A percentile compares a stretch with the other conserved stretches of the same genome.
Evolutionary conservation across 2,888 invertebrate species (phyloP).

Genomic region (Pedicia rivosa): DNA sequence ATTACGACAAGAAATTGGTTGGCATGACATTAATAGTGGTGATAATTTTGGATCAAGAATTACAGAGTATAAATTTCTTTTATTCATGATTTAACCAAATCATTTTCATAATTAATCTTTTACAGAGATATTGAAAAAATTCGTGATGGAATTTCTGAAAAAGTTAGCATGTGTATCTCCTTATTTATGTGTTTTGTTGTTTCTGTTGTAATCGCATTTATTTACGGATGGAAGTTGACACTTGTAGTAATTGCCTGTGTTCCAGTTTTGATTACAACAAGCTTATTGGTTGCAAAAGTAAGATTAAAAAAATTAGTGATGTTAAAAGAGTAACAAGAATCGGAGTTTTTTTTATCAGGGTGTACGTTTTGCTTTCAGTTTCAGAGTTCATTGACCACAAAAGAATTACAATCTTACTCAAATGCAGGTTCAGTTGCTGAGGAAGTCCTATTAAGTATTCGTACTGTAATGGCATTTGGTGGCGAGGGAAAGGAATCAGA

Average conservation of each 20-base stretch:
- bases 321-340: not conserved
- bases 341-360: not conserved
- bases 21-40: slow-evolving; percentile 54
- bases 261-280: slow-evolving; percentile 58
- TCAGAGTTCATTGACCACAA: slow-evolving; percentile 47
- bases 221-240: slow-evolving; percentile 75
- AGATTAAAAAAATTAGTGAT: no score
- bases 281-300: slow-evolving; percentile 60
- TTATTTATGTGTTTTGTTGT: slow-evolving; percentile 47
- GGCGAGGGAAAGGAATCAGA: slow-evolving; percentile 58
- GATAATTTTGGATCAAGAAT: slow-evolving; percentile 60
- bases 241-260: slow-evolving; percentile 62
- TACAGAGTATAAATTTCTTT: slow-evolving; percentile 41
- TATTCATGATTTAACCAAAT: not conserved
- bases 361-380: slow-evolving; percentile 29
- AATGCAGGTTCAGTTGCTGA: slow-evolving; percentile 62
- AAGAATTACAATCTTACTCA: slow-evolving; percentile 55
- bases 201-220: slow-evolving; percentile 54
- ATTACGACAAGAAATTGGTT: slow-evolving; percentile 53
- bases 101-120: slow-evolving; percentile 4
- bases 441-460: slow-evolving; percentile 53
- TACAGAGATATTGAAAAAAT: slow-evolving; percentile 59
- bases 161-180: slow-evolving; percentile 60
- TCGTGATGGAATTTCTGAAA: slow-evolving; percentile 73
- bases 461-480: slow-evolving; percentile 65